Percentiles rank a stretch among this genome's conserved stretches.
phyloP scores from a whole-genome alignment of 2,797 vertebrate genomes.

The Momotus momota region DNA sequence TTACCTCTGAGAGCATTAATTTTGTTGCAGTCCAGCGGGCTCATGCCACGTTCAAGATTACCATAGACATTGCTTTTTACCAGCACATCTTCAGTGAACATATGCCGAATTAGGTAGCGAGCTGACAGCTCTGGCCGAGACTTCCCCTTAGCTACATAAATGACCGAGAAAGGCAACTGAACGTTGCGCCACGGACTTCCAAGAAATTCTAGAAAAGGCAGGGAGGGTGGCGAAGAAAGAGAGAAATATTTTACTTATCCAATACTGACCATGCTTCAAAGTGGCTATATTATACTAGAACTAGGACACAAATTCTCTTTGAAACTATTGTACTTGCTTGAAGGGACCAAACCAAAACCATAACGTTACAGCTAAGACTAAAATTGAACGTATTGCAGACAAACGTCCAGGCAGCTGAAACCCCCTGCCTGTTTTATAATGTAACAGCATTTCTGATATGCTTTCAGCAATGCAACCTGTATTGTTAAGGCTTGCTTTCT shows the following conservation, averaged over 20 bases:
- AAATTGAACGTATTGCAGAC: neutral
- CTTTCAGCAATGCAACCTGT: neutral
- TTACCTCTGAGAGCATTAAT: conserved; percentile 83
- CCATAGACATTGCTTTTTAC: conserved; percentile 81
- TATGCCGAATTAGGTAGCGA: conserved; percentile 79
- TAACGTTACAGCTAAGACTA: neutral
- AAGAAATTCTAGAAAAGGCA: conserved; percentile 66
- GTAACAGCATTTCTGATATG: neutral
- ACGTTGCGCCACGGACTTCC: conserved; percentile 76
- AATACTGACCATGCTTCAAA: neutral
- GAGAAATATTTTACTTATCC: neutral
- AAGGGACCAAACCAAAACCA: neutral
- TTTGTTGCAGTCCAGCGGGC: conserved; percentile 77
- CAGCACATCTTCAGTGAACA: conserved; percentile 82
- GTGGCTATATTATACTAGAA: neutral
- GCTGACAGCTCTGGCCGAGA: conserved; percentile 77
- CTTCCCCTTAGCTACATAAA: conserved; percentile 76
- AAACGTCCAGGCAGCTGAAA: neutral
- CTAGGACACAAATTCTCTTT: neutral
- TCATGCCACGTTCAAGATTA: conserved; percentile 66
- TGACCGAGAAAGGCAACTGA: conserved; percentile 73
- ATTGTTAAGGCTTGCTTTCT: neutral
- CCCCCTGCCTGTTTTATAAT: neutral
- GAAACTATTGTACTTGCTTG: neutral
- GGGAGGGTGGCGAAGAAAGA: neutral